Evolutionary conservation across 1,140 invertebrate species (phyloP).

Genomic region (Calliphora vicina): DNA sequence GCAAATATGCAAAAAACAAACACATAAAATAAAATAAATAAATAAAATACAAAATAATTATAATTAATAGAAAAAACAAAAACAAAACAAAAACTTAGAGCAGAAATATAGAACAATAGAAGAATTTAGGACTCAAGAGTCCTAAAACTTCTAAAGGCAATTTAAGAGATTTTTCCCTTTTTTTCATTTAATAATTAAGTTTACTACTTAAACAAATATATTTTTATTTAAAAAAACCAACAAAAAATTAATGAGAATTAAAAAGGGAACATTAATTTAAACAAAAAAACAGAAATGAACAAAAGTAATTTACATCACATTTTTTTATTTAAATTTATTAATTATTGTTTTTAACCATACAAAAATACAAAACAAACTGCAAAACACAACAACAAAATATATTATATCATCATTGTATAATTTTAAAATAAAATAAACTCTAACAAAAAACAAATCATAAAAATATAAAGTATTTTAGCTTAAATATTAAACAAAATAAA

Average conservation of each 20-base stretch:
- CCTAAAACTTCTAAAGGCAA: slow-evolving; percentile 8
- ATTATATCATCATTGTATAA: slow-evolving; percentile 20
- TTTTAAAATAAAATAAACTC: slow-evolving; percentile 13
- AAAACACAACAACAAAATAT: not conserved
- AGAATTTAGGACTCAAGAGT: too few species aligned
- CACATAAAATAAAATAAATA: not conserved
- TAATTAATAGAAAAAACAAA: not conserved
- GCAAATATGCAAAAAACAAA: not conserved
- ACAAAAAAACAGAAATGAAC: not conserved
- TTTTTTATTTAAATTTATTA: slow-evolving; percentile 14
- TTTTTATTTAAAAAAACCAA: not conserved
- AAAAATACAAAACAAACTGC: not conserved
- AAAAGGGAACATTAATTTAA: not conserved
- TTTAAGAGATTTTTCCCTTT: slow-evolving; percentile 1
- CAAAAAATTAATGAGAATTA: not conserved
- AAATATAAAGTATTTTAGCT: slow-evolving; percentile 27
- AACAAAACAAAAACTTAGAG: not conserved
- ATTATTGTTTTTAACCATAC: not conserved
- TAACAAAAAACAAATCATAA: not conserved
- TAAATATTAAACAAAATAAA: slow-evolving; percentile 18
- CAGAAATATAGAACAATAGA: too few species aligned
- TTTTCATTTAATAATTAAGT: not conserved
- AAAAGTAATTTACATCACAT: not conserved
- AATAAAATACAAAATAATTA: not conserved
- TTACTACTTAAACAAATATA: not conserved